Evolutionary conservation across 2,888 invertebrate species (phyloP), one percentile per base, ranked within the genome.

Genomic region (Diogma glabrata): DNA sequence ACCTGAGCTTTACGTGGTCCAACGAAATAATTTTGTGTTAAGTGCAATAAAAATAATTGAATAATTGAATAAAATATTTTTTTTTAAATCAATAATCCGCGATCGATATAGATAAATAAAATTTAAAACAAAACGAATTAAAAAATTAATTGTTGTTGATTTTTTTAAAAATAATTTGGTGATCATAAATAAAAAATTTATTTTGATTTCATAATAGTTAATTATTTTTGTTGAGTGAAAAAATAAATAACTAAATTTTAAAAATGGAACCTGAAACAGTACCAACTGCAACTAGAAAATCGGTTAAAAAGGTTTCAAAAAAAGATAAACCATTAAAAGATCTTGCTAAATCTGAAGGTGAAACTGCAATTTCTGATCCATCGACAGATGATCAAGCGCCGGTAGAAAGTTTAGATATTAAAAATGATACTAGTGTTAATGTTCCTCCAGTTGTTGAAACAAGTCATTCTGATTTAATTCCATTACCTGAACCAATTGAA

Each of bases 1-100:
- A 57, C 57, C 54, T 53, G 56, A 51, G 54, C 54, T 56, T 53
- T 56, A 51, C 50, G 38, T 51, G 54, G 53, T 52, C 53, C 54
- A 53, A 53, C 54, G 52, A 53, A 49, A 19, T 38, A 46, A 47
- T 22, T 22, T 43, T 50, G 20, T 46, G n/a, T 51, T 16, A 12
- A 48, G 30, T 23, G 14, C 14, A 47, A 23, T 23, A 24, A 30
- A 28, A 26, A 47, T 4, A 20, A 45, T 45, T 45, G 5, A 47
- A 24, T 47, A n/a, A n/a, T 47, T 47, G 23, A 45, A 7, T 23
- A 47, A 47, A 23, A 36, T n/a, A n/a, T n/a, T n/a, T n/a, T n/a
- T n/a, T n/a, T n/a, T n/a, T n/a, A n/a, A 36, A 36, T 14, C 9
- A 19, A 43, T 10, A 43, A 38, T 38, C 7, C 7, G 9, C 43